Conservation (phyloP, 1,140 invertebrate genomes). For the Elysia chlorotica region DNA sequence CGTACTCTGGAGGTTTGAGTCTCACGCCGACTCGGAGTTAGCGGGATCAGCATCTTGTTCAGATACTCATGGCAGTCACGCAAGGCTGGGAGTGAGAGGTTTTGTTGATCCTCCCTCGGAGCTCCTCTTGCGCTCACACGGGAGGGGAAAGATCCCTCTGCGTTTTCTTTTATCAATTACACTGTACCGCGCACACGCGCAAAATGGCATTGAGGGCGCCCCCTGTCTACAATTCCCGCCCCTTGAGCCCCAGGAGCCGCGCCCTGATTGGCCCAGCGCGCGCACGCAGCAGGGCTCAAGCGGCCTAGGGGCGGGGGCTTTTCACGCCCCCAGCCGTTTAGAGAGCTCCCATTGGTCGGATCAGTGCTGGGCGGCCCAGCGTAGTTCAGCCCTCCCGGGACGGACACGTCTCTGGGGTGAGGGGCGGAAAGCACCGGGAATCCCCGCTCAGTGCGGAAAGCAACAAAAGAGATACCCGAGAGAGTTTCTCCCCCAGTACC, state of each 20-base stretch:
- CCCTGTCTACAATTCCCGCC: constrained; percentile 13
- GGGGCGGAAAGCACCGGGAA: constrained; percentile 40
- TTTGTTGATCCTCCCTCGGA: too few species aligned
- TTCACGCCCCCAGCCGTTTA: constrained; percentile 26
- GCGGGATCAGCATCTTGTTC: too few species aligned
- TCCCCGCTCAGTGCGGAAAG: constrained; percentile 53
- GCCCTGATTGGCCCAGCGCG: constrained; percentile 33
- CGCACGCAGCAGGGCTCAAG: constrained; percentile 17
- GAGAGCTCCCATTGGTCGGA: constrained; percentile 38
- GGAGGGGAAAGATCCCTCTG: constrained; percentile 3
- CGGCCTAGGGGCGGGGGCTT: constrained; percentile 31
- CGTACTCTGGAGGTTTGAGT: too few species aligned
- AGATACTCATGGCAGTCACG: too few species aligned
- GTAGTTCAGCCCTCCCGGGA: constrained; percentile 37
- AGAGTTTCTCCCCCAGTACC: constrained; percentile 46
- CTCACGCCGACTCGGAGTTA: too few species aligned
- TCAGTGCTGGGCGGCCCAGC: constrained; percentile 24
- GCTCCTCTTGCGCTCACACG: too few species aligned
- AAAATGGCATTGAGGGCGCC: constrained; percentile 22
- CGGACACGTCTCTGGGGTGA: constrained; percentile 37
- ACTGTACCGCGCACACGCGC: constrained; percentile 14
- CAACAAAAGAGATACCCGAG: constrained; percentile 58
- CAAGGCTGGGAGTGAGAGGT: too few species aligned
- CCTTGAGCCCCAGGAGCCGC: neutral
- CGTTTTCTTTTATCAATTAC: constrained; percentile 28